A percentile compares a stretch with the other conserved stretches of the same genome.
Conservation (phyloP, 2,113 vertebrate species). For the Perca schrenkii region DNA sequence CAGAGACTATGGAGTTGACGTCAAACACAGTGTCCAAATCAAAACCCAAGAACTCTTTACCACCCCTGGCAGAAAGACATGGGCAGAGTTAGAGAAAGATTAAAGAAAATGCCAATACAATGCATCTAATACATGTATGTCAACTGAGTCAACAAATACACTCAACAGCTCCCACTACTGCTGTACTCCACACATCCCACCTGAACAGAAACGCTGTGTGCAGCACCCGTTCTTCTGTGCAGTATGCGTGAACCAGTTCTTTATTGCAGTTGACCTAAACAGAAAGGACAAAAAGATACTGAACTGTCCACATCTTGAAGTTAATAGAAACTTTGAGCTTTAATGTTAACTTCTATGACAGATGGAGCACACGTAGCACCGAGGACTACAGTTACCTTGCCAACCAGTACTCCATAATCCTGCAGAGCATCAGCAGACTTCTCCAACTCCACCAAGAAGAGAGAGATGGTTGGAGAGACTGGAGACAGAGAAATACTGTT, state of each 20-base stretch:
- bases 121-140: too few relatives aligned
- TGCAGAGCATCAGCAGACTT: slow-evolving; percentile 87
- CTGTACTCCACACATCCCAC: slow-evolving; percentile 70
- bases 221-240: slow-evolving; percentile 81
- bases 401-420: slow-evolving; percentile 92
- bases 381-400: slow-evolving; percentile 84
- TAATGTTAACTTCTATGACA: not conserved
- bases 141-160: not conserved
- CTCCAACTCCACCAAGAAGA: slow-evolving; percentile 90
- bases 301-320: not conserved
- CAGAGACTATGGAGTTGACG: slow-evolving; percentile 90
- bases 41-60: slow-evolving; percentile 88
- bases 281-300: not conserved
- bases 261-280: slow-evolving; percentile 90
- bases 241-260: slow-evolving; percentile 86
- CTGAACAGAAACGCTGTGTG: slow-evolving; percentile 92
- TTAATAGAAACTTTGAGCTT: not conserved
- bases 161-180: not conserved
- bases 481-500: slow-evolving; percentile 46
- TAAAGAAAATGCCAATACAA: not conserved
- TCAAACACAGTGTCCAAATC: slow-evolving; percentile 92
- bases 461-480: slow-evolving; percentile 85
- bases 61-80: slow-evolving; percentile 80
- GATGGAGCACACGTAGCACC: too few relatives aligned
- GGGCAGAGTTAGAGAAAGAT: not conserved